A percentile compares a stretch with the other conserved stretches of the same genome.
phyloP scores from a whole-genome alignment of 2,113 vertebrate species.

The Pteronura brasiliensis region DNA sequence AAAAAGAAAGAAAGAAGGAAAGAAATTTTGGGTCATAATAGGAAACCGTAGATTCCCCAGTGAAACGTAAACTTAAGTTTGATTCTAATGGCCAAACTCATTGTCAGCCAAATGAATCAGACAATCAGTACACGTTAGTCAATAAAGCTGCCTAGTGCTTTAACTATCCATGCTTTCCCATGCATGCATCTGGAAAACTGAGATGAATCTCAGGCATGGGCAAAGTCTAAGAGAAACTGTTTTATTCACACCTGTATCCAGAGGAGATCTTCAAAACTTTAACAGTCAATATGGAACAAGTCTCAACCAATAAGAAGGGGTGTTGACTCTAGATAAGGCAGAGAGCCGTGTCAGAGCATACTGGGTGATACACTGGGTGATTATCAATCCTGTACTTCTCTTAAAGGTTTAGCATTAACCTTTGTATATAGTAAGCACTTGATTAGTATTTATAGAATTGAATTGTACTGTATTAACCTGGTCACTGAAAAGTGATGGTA shows the following conservation, averaged over 20 bases:
- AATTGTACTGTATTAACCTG: not conserved
- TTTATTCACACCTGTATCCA: not conserved
- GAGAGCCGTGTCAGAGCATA: not conserved
- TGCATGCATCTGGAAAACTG: not conserved
- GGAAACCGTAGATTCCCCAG: not conserved
- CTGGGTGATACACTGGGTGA: not conserved
- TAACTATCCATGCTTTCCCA: not conserved
- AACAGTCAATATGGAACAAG: not conserved
- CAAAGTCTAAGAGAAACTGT: not conserved
- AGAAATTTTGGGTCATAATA: not conserved
- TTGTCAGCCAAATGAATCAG: not conserved
- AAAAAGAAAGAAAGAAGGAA: too few relatives aligned
- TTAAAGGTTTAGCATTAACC: not conserved
- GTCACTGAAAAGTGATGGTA: not conserved
- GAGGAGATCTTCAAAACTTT: not conserved
- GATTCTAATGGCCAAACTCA: not conserved
- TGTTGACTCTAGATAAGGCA: not conserved
- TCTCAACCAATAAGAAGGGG: not conserved
- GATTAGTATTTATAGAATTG: not conserved
- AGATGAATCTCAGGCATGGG: not conserved
- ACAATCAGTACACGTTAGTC: not conserved
- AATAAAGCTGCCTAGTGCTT: not conserved
- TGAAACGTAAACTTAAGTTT: not conserved
- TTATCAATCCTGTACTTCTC: not conserved
- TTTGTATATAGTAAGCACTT: not conserved